These are phyloP conservation scores for Clunio marinus DNA, from an alignment of 2,888 invertebrate species.

Conservation along the genomic window DNA sequence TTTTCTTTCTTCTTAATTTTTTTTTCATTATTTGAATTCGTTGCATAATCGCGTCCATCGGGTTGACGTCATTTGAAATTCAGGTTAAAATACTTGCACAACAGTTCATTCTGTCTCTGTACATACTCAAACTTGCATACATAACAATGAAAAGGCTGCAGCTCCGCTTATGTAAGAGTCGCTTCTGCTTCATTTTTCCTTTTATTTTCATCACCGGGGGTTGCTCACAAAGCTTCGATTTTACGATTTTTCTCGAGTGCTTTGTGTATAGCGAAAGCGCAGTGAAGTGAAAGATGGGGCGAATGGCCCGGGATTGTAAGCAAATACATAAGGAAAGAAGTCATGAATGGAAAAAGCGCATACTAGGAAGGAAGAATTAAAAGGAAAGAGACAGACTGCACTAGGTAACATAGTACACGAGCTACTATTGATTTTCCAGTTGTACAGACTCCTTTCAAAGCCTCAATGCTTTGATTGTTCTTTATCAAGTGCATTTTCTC, in stretches of 20 bases:
- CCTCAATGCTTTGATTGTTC: background rate
- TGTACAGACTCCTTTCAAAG: too few relatives aligned
- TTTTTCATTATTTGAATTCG: background rate
- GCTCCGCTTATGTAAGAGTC: too few relatives aligned
- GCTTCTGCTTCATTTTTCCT: too few relatives aligned
- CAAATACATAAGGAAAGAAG: background rate
- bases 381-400: background rate
- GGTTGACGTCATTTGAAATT: background rate
- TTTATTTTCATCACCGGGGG: too few relatives aligned
- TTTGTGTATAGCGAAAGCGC: background rate
- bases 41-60: background rate
- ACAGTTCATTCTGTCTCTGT: background rate
- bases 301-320: too few relatives aligned
- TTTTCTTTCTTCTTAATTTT: too few relatives aligned
- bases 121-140: too few relatives aligned
- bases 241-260: background rate
- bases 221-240: background rate
- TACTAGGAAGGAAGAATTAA: background rate
- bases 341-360: slow-evolving; percentile 3
- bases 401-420: background rate
- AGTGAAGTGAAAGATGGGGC: background rate
- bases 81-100: background rate
- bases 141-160: too few relatives aligned
- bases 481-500: background rate
- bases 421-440: background rate